Evolutionary conservation across 2,113 vertebrate species (phyloP), one percentile per base, ranked within the genome.

Genomic region (Rhineura floridana): DNA sequence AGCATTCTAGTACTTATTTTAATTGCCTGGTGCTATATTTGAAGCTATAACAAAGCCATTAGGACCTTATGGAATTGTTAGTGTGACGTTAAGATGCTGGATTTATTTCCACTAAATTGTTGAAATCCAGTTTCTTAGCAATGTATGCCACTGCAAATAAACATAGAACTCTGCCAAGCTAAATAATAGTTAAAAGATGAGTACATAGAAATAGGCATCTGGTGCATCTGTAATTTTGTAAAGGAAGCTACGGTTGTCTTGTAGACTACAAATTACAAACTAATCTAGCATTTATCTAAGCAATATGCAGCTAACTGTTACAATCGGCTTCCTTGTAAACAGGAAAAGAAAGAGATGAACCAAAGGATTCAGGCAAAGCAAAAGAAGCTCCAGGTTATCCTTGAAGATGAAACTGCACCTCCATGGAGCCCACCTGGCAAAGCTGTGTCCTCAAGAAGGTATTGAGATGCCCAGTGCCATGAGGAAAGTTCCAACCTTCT

Each of bases 341-440:
- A 99, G 99, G 95, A 91, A 91, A 98, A 95, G 76, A 99, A 98
- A 95, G 97, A 98, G 90, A 96, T 94, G 33, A 96, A 96, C 81
- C 95, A 98, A 85, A 97, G 93, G 90, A 95, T 95, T 92, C 96
- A 96, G 79, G 97, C 85, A 93, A 97, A 96, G 83, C 97, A 96
- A 72, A 98, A 94, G 90, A 97, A 95, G 81, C 94, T 96, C 39
- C 95, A 95, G 84, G 92, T 93, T 21, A 94, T 97, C 91, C 95
- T 93, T 65, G 48, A 93, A 46, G 94, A 96, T 83, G 97, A 96
- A 73, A 86, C 94, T 0, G 95, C 94, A 90, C 97, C 96, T 82
- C 98, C 98, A 0, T 99, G 99, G 98, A 98, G 97, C 90, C 98
- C 98, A 84, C 98, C 98, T 6, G 98, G 97, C 92, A 98, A 97